Base-by-base conservation (phyloP, 2,888 invertebrate genomes). In the Stegana nigrithorax region DNA sequence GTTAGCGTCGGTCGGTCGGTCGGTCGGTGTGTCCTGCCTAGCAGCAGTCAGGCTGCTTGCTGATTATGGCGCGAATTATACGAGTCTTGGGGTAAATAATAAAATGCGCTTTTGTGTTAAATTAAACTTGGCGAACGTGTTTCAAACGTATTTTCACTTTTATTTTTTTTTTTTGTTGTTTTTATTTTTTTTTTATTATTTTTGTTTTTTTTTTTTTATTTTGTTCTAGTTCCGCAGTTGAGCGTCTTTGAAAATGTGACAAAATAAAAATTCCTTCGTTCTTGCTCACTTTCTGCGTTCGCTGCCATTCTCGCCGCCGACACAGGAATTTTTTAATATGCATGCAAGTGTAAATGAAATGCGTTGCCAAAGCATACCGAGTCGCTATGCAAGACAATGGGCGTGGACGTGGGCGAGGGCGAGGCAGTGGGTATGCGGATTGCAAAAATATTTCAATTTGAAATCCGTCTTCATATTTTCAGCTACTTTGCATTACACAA, bases 221-320 rank as follows among this genome's bases (percentile, higher is more conserved):
- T n/a, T n/a, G n/a, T n/a, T 17, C 32, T 17, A 25, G 14, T 26
- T 27, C 47, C 19, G 4, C 23, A 29, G 23, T 39, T 63, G 39
- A 26, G 50, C 64, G 68, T 64, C 65, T 64, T 32, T 7, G 57
- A 75, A 81, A 81, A 81, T 81, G 81, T 79, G 80, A 81, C 81
- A 81, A 77, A 76, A 76, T 76, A 77, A 76, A 76, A 76, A 76
- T 76, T 73, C 77, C 76, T 76, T 73, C 76, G 74, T 73, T 75
- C 75, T 75, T 75, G 39, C 39, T 63, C 63, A 63, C 59, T 50
- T 56, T 17, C 42, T 62, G 58, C 29, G 44, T 44, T 63, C 56
- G 36, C 59, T 55, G 19, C 47, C 50, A 26, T 29, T 21, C 26
- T 60, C 29, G 2, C n/a, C 57, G 10, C 2, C 29, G 12, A 6